phyloP scores from a whole-genome alignment of 1,140 invertebrate species.

The Sycophila sp. region DNA sequence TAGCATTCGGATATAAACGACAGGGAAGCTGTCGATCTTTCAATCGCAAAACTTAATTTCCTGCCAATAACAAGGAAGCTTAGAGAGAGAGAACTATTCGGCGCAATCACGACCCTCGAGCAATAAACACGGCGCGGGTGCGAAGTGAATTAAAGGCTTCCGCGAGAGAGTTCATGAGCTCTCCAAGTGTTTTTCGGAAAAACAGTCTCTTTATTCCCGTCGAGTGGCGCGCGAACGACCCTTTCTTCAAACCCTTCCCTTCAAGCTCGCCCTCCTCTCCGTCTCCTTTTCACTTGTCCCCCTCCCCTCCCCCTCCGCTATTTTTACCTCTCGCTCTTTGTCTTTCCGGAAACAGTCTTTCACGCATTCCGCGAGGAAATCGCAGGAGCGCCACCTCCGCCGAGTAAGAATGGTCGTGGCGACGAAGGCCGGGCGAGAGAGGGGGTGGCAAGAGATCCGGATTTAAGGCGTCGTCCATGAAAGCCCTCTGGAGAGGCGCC shows the following conservation, averaged over 20 bases:
- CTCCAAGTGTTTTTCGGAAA: slow-evolving; percentile 34
- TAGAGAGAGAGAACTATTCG: slow-evolving; percentile 4
- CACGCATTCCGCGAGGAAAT: slow-evolving; percentile 48
- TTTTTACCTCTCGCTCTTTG: slow-evolving; percentile 25
- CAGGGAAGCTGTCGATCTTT: neutral
- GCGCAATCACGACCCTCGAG: neutral
- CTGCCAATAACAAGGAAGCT: slow-evolving; percentile 19
- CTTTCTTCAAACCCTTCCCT: neutral
- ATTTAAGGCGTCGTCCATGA: slow-evolving; percentile 65
- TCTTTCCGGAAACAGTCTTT: slow-evolving; percentile 36
- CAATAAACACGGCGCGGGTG: neutral
- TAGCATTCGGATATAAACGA: too few relatives aligned
- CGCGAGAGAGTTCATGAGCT: slow-evolving; percentile 29
- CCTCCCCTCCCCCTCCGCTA: neutral
- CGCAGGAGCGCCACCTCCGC: slow-evolving; percentile 35
- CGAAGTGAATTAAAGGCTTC: slow-evolving; percentile 37
- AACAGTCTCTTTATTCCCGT: slow-evolving; percentile 30
- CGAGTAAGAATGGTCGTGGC: slow-evolving; percentile 36
- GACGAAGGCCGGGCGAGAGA: too few relatives aligned
- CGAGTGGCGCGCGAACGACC: slow-evolving; percentile 8
- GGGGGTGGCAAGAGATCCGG: slow-evolving; percentile 58
- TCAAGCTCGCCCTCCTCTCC: neutral
- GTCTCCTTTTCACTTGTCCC: neutral
- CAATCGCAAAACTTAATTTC: slow-evolving; percentile 22
- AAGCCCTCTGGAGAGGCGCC: slow-evolving; percentile 61